phyloP scores from a whole-genome alignment of 1,140 invertebrate genomes.

The Drosophila ironensis region DNA sequence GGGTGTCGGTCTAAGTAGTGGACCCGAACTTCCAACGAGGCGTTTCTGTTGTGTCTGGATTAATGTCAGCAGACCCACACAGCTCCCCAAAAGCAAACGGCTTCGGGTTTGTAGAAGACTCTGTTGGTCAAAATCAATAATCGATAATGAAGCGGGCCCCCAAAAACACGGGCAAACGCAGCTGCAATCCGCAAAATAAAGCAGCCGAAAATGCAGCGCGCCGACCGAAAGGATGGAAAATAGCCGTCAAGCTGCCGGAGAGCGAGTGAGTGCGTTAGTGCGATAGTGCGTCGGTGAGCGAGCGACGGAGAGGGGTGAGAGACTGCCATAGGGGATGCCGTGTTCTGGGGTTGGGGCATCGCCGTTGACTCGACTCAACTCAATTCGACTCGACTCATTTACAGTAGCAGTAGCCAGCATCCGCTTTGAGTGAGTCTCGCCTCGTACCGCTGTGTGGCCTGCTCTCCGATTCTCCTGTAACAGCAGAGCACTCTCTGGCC shows the following conservation, averaged over 20 bases:
- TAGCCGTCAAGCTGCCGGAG: slow-evolving; percentile 22
- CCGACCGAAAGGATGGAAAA: slow-evolving; percentile 44
- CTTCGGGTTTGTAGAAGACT: no score
- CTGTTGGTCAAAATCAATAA: slow-evolving; percentile 62
- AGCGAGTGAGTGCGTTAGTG: slow-evolving; percentile 6
- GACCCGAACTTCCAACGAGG: no score
- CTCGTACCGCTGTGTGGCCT: not conserved
- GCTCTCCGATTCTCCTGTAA: slow-evolving; percentile 28
- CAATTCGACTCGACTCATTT: slow-evolving; percentile 1
- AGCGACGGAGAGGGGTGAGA: slow-evolving; percentile 33
- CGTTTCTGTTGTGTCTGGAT: no score
- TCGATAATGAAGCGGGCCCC: slow-evolving; percentile 61
- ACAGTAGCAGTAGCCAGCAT: slow-evolving; percentile 43
- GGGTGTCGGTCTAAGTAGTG: no score
- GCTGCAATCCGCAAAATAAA: slow-evolving; percentile 64
- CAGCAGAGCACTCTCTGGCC: slow-evolving; percentile 9
- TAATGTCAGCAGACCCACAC: no score
- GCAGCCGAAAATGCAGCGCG: slow-evolving; percentile 49
- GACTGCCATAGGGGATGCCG: slow-evolving; percentile 47
- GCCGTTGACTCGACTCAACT: no score
- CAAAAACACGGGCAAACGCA: slow-evolving; percentile 54
- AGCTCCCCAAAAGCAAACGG: no score
- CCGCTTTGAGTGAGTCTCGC: slow-evolving; percentile 31
- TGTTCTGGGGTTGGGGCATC: not conserved
- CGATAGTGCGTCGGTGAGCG: slow-evolving; percentile 26